phyloP scores from a whole-genome alignment of 2,113 vertebrate species.

The Platichthys stellatus region DNA sequence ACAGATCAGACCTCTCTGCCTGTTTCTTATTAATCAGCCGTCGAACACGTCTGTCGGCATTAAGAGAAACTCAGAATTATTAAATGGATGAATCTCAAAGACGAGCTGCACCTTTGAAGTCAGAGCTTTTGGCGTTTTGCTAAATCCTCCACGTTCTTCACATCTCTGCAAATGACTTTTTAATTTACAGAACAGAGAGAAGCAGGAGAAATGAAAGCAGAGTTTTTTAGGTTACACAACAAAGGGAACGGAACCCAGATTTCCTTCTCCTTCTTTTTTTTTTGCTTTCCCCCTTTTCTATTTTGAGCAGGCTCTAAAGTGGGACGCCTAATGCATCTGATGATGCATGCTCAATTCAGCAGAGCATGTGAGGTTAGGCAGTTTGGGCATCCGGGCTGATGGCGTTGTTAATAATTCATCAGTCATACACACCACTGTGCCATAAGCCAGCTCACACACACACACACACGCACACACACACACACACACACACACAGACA shows the following conservation, averaged over 20 bases:
- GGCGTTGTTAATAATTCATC: conserved; percentile 64
- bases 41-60: conserved; percentile 37
- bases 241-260: conserved; percentile 49
- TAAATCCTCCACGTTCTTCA: conserved; percentile 41
- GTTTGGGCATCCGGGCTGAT: conserved; percentile 41
- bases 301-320: conserved; percentile 58
- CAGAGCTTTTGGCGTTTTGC: conserved; percentile 16
- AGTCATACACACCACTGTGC: conserved; percentile 45
- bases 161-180: conserved; percentile 33
- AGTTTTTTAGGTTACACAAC: conserved; percentile 58
- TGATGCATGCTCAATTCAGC: conserved; percentile 60
- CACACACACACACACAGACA: conserved; percentile 13
- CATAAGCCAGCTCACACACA: conserved; percentile 30
- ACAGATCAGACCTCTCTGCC: neutral
- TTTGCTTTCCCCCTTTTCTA: conserved; percentile 42
- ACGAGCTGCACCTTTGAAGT: conserved; percentile 60
- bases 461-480: neutral
- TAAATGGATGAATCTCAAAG: neutral
- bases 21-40: conserved; percentile 5
- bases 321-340: conserved; percentile 55
- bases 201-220: neutral
- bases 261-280: conserved; percentile 17
- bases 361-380: conserved; percentile 60
- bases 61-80: conserved; percentile 12
- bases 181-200: conserved; percentile 26